Percentiles rank a stretch among this genome's conserved stretches.
phyloP scores from a whole-genome alignment of 2,113 vertebrate species.

The Carettochelys insculpta region DNA sequence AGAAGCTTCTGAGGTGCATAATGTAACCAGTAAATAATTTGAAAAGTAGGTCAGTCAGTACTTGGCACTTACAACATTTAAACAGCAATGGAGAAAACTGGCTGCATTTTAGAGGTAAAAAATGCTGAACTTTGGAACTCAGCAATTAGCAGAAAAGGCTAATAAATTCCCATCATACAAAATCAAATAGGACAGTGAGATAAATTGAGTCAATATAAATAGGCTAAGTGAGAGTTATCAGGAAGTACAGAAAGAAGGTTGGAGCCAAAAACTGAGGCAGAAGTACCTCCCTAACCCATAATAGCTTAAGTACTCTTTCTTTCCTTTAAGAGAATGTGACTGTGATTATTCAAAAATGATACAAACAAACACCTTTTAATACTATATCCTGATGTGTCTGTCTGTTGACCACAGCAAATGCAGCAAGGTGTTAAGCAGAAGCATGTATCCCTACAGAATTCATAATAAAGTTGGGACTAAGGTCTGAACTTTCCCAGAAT shows the following conservation, averaged over 20 bases:
- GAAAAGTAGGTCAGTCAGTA: constrained; percentile 63
- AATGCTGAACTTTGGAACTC: neutral
- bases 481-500: neutral
- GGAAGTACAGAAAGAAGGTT: neutral
- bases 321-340: neutral
- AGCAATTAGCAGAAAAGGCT: neutral
- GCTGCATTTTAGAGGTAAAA: neutral
- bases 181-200: neutral
- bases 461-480: neutral
- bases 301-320: neutral
- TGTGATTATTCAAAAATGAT: neutral
- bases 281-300: neutral
- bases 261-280: neutral
- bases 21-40: constrained; percentile 62
- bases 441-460: neutral
- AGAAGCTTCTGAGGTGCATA: constrained; percentile 25
- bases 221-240: neutral
- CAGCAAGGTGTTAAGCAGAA: rapidly evolving
- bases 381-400: neutral
- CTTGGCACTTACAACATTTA: neutral
- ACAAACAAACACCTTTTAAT: neutral
- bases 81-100: constrained; percentile 31
- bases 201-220: neutral
- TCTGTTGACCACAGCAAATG: neutral
- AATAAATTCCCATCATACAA: neutral